A percentile compares a stretch with the other conserved stretches of the same genome.
Evolutionary conservation across 2,797 vertebrate genomes (phyloP).

Genomic region (Silurus aristotelis): DNA sequence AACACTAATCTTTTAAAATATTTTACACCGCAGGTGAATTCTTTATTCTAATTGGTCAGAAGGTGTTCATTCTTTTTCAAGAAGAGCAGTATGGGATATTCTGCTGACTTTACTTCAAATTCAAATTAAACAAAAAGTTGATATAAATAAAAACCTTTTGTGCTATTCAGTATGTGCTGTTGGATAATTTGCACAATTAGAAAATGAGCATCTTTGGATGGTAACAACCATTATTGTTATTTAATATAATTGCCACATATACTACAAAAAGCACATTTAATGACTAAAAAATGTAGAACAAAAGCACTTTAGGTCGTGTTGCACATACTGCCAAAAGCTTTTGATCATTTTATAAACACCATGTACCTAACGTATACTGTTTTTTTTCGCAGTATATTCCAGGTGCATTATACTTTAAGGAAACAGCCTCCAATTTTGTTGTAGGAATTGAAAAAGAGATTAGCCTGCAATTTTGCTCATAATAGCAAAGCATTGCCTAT

Average conservation of each 20-base stretch:
- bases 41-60: neutral
- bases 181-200: too few relatives aligned
- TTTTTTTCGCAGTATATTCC: neutral
- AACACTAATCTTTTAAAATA: neutral
- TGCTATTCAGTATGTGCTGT: neutral
- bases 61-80: neutral
- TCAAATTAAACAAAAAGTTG: too few relatives aligned
- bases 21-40: neutral
- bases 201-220: neutral
- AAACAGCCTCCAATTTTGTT: neutral
- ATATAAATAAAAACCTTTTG: too few relatives aligned
- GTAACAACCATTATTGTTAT: neutral
- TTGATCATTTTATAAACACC: neutral
- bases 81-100: neutral
- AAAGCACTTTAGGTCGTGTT: neutral
- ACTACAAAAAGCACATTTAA: neutral
- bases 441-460: neutral
- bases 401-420: conserved; percentile 1
- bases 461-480: conserved; percentile 23
- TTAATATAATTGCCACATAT: neutral
- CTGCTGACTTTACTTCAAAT: too few relatives aligned
- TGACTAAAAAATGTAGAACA: neutral
- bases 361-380: neutral
- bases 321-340: neutral
- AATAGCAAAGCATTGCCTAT: conserved; percentile 21